Base-by-base conservation (phyloP, 2,888 invertebrate genomes). In the Bhutanitis thaidina region DNA sequence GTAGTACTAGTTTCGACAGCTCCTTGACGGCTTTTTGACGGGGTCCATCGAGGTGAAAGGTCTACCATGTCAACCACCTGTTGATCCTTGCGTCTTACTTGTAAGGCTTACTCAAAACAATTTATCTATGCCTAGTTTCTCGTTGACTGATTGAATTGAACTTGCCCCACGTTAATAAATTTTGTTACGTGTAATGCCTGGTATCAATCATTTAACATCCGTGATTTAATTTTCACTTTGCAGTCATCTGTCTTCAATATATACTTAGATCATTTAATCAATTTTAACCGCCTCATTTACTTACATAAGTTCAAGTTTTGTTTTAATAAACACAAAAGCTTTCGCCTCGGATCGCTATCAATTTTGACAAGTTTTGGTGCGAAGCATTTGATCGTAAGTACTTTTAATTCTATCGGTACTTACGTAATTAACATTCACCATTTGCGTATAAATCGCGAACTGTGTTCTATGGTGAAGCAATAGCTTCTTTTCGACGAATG, bases 111-210 rank as follows among this genome's bases (percentile, higher is more conserved):
- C 29, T 40, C 12, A 15, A 36, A 51, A 43, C 46, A 41, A 51
- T 51, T 36, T 32, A 51, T 51, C 41, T 51, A 45, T 51, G 51
- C 40, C 51, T 30, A 8, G 20, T 10, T 30, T 44, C 32, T 20
- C 2, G 14, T 14, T 41, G 41, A 51, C 25, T 41, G 46, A 51
- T 41, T 30, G 20, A 32, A 41, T 36, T 36, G 45, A 45, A 32
- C 37, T 27, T 29, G 40, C 36, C 7, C 13, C 45, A 29, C 14
- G 36, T 25, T 45, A 51, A 45, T 51, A 29, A 45, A 51, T 45
- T 51, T 51, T 51, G 45, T 51, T 51, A 45, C 45, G 30, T 51
- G 41, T 29, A 51, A 45, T 45, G 45, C 45, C 35, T 20, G 40
- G 25, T 45, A 51, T 51, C 45, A 51, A 51, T 51, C 45, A 51